These are phyloP conservation scores for Dilophus febrilis DNA, from an alignment of 2,888 invertebrate species.

Conservation along the genomic window DNA sequence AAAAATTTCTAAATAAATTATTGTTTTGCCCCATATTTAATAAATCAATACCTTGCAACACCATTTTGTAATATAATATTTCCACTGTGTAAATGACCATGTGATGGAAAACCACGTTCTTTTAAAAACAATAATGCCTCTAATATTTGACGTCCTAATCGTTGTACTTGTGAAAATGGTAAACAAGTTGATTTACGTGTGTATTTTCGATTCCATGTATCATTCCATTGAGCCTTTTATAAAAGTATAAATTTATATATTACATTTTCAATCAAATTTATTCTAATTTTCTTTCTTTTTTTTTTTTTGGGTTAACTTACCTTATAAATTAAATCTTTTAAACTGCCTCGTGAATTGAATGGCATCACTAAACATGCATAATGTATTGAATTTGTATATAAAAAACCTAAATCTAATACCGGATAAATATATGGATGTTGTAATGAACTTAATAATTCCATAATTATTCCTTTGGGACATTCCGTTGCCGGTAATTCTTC, in stretches of 20 bases:
- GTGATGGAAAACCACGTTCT: slow-evolving; percentile 74
- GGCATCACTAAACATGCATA: slow-evolving; percentile 65
- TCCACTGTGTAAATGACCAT: slow-evolving; percentile 74
- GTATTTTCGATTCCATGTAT: slow-evolving; percentile 64
- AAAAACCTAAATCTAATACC: slow-evolving; percentile 68
- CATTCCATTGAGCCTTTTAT: slow-evolving; percentile 58
- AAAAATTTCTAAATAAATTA: neutral
- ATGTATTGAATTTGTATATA: slow-evolving; percentile 34
- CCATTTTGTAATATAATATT: slow-evolving; percentile 86
- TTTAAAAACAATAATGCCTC: slow-evolving; percentile 73
- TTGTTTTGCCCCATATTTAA: slow-evolving; percentile 8
- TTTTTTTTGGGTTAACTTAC: no score
- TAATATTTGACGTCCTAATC: slow-evolving; percentile 72
- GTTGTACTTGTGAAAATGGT: slow-evolving; percentile 63
- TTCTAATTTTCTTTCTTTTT: slow-evolving; percentile 5
- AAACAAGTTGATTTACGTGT: slow-evolving; percentile 49
- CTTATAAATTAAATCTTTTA: slow-evolving; percentile 80
- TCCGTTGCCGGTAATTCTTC: slow-evolving; percentile 39
- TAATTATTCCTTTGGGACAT: slow-evolving; percentile 47
- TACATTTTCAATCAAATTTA: no score
- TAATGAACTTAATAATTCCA: slow-evolving; percentile 66
- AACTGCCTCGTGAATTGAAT: slow-evolving; percentile 65
- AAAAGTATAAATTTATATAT: slow-evolving; percentile 7
- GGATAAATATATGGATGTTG: slow-evolving; percentile 91
- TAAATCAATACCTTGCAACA: slow-evolving; percentile 51